Evolutionary conservation across 1,140 invertebrate genomes (phyloP).

Genomic region (Bradynema listronoti): DNA sequence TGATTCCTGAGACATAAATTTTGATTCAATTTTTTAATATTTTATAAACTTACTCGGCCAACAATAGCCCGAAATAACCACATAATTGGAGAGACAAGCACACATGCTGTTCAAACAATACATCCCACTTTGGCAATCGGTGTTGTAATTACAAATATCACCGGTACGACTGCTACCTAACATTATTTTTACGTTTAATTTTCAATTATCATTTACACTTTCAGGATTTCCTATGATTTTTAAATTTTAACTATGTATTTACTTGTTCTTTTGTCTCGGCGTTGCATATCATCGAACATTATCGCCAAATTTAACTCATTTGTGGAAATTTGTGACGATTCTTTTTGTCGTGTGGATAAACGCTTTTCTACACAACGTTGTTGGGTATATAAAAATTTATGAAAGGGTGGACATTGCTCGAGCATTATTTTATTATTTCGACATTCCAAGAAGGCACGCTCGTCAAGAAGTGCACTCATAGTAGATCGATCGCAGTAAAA

Average conservation of each 20-base stretch:
- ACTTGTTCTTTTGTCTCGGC: neutral
- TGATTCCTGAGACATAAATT: slow-evolving; percentile 43
- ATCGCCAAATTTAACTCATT: neutral
- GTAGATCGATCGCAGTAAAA: slow-evolving; percentile 5
- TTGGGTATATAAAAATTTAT: neutral
- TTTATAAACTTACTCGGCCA: slow-evolving; percentile 45
- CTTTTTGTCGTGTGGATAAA: neutral
- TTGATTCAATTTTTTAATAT: neutral
- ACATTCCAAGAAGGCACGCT: slow-evolving; percentile 1
- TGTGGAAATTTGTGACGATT: neutral
- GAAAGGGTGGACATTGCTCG: neutral
- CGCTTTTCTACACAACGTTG: neutral
- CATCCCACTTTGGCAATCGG: slow-evolving; percentile 43
- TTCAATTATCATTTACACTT: neutral
- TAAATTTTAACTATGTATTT: neutral
- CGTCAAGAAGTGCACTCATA: neutral
- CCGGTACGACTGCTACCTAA: no score
- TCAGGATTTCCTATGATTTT: neutral
- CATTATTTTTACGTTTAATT: neutral
- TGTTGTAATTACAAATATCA: slow-evolving; percentile 19
- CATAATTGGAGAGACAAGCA: slow-evolving; percentile 52
- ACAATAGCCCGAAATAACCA: slow-evolving; percentile 52
- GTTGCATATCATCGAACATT: neutral
- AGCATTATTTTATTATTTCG: neutral
- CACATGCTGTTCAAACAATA: slow-evolving; percentile 52